Percentiles rank a stretch among this genome's conserved stretches.
phyloP scores from a whole-genome alignment of 2,888 invertebrate genomes.

The Lordiphosa fenestrarum region DNA sequence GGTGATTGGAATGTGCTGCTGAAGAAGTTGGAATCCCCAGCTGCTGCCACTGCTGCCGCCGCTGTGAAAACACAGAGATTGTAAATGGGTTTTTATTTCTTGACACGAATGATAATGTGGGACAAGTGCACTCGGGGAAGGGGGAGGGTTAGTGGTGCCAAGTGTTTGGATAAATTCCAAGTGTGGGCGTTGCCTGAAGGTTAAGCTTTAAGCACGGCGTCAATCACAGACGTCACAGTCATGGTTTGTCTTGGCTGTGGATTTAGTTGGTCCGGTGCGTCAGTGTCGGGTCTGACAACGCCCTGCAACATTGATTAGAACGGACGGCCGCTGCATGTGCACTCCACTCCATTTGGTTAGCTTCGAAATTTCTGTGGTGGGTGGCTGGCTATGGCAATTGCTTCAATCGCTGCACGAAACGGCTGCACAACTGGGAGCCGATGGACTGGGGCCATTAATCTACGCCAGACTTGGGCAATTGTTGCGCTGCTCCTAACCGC shows the following conservation, averaged over 20 bases:
- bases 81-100: conserved; percentile 26
- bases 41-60: conserved; percentile 46
- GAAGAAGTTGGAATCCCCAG: conserved; percentile 59
- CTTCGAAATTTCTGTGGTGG: conserved; percentile 12
- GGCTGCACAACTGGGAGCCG: conserved; percentile 4
- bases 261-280: conserved; percentile 29
- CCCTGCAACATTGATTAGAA: conserved; percentile 35
- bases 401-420: conserved; percentile 25
- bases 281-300: conserved; percentile 13
- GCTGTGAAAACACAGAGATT: conserved; percentile 21
- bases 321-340: conserved; percentile 28
- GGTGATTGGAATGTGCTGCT: conserved; percentile 63
- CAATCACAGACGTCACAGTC: conserved; percentile 57
- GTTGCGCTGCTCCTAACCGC: conserved; percentile 49
- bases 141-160: conserved; percentile 58
- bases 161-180: conserved; percentile 56
- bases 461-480: conserved; percentile 44
- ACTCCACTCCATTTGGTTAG: neutral
- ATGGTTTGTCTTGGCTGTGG: conserved; percentile 24
- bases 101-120: conserved; percentile 29
- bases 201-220: conserved; percentile 28
- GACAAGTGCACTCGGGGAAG: conserved; percentile 33
- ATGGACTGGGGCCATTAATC: conserved; percentile 44
- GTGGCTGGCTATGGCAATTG: conserved; percentile 28
- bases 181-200: conserved; percentile 55